These are phyloP conservation scores for Phyllotis vaccarum DNA, from an alignment of 2,797 vertebrate species.

Conservation along the genomic window DNA sequence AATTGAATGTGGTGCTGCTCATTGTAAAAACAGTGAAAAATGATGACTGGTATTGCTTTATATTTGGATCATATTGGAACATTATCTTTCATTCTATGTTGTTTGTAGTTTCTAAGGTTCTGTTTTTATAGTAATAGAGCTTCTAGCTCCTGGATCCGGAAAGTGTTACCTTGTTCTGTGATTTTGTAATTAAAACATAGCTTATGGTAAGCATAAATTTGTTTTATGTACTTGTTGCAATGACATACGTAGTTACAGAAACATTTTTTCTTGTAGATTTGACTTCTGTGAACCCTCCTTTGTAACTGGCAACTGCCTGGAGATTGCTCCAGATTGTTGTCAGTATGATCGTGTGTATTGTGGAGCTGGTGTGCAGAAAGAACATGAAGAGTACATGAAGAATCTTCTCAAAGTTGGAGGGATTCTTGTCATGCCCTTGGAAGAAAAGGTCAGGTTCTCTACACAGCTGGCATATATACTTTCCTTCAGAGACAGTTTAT, in stretches of 20 bases:
- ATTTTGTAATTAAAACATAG: background rate
- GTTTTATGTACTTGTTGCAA: background rate
- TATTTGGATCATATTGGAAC: background rate
- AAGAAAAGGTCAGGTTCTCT: constrained; percentile 93
- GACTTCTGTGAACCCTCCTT: constrained; percentile 98
- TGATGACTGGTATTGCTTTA: background rate
- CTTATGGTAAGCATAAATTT: background rate
- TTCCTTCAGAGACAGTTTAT: background rate
- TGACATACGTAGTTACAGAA: background rate
- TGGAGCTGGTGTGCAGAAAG: constrained; percentile 96
- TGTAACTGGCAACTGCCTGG: constrained; percentile 96
- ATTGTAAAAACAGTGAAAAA: background rate
- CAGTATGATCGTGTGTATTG: constrained; percentile 98
- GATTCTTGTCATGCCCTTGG: constrained; percentile 97
- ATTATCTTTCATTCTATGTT: background rate
- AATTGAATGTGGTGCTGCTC: background rate
- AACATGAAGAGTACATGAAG: constrained; percentile 98
- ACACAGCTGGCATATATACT: no score
- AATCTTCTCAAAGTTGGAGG: constrained; percentile 96
- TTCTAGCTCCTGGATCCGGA: background rate
- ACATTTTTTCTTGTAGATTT: constrained; percentile 89
- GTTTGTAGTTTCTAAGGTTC: constrained; percentile 18
- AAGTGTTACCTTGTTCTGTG: background rate
- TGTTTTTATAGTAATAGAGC: background rate
- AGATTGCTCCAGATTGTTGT: constrained; percentile 94